Percentiles rank a stretch among this genome's conserved stretches.
Evolutionary conservation across 2,113 vertebrate species (phyloP).

Genomic region (Brachypteracias leptosomus): DNA sequence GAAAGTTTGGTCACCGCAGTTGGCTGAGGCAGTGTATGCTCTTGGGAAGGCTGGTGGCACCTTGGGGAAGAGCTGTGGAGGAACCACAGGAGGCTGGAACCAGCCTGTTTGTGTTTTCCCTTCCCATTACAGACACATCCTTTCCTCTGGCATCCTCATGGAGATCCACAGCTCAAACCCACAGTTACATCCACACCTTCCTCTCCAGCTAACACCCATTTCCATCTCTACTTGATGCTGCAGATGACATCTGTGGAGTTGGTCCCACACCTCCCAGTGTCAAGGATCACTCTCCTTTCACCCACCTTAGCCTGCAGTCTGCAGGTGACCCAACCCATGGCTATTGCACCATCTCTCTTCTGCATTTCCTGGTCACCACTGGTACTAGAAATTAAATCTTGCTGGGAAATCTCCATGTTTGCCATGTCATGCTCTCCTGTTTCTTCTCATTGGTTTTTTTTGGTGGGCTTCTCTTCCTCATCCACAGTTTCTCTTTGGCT

Average conservation of each 20-base stretch:
- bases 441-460: not conserved
- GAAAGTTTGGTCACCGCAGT: not conserved
- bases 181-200: not conserved
- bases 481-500: not conserved
- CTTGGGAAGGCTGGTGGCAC: not conserved
- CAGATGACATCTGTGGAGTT: not conserved
- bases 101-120: not conserved
- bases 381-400: not conserved
- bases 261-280: not conserved
- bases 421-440: not conserved
- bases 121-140: not conserved
- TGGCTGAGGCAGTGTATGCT: not conserved
- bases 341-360: not conserved
- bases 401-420: not conserved
- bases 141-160: not conserved
- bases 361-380: not conserved
- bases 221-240: not conserved
- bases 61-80: not conserved
- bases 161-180: not conserved
- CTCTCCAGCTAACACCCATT: accelerated
- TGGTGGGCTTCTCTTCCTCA: not conserved
- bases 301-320: too few species aligned
- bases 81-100: not conserved
- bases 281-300: accelerated
- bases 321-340: not conserved